phyloP scores from a whole-genome alignment of 1,140 invertebrate genomes.

The Pissodes strobi region DNA sequence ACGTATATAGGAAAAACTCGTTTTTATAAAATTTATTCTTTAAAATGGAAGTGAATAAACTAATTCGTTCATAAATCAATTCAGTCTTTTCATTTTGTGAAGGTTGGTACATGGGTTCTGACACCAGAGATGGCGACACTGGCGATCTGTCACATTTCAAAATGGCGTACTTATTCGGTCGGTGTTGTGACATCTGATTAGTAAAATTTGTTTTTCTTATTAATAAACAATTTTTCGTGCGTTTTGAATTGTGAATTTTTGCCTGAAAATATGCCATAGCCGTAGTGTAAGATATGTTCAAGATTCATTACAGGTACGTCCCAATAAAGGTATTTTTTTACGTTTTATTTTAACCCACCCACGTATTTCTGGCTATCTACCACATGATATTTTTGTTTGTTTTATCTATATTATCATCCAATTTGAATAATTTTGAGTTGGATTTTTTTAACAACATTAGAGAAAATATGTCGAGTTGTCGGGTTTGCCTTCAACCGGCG shows the following conservation, averaged over 20 bases:
- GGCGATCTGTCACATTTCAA: constrained; percentile 14
- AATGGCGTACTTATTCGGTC: constrained; percentile 17
- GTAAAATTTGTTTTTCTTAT: constrained; percentile 19
- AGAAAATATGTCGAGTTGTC: too few relatives aligned
- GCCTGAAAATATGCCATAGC: too few relatives aligned
- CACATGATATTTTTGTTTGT: constrained; percentile 41
- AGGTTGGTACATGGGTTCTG: too few relatives aligned
- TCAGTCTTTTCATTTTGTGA: too few relatives aligned
- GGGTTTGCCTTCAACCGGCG: too few relatives aligned
- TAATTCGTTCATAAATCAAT: too few relatives aligned
- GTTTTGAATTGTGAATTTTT: too few relatives aligned
- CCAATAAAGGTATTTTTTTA: not conserved
- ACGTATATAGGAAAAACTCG: not conserved
- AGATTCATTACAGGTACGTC: constrained; percentile 17
- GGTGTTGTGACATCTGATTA: constrained; percentile 30
- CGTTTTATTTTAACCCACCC: constrained; percentile 31
- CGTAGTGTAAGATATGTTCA: too few relatives aligned
- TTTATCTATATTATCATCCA: constrained; percentile 24
- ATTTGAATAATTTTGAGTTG: too few relatives aligned
- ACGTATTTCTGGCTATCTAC: constrained; percentile 25
- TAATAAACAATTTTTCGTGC: not conserved
- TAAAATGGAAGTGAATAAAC: constrained; percentile 5
- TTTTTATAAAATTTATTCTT: not conserved
- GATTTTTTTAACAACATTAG: too few relatives aligned
- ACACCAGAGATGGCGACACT: constrained; percentile 2